Conservation (phyloP, 2,797 vertebrate genomes). For the Anabas testudineus region DNA sequence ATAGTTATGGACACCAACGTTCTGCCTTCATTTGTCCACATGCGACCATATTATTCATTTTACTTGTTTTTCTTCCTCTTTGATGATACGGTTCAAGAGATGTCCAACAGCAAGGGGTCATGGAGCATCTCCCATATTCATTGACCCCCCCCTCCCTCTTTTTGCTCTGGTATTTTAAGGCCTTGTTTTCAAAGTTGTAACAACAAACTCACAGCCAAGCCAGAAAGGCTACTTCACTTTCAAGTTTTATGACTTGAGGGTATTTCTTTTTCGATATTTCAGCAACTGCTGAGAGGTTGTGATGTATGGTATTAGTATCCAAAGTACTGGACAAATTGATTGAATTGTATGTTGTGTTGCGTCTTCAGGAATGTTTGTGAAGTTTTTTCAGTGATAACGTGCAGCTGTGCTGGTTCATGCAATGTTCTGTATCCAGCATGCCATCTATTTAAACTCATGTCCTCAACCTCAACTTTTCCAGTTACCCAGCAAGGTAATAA, state of each 20-base stretch:
- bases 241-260: conserved; percentile 57
- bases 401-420: conserved; percentile 15
- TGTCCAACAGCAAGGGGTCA: conserved; percentile 13
- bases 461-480: conserved; percentile 50
- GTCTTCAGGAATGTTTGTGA: conserved; percentile 14
- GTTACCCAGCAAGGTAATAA: conserved; percentile 66
- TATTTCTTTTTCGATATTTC: conserved; percentile 44
- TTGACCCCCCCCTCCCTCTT: conserved; percentile 35
- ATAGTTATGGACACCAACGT: too few species aligned
- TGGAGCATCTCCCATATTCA: conserved; percentile 48
- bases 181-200: conserved; percentile 63
- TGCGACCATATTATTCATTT: too few species aligned
- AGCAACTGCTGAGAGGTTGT: conserved; percentile 25
- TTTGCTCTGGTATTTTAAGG: conserved; percentile 67
- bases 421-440: conserved; percentile 38
- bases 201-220: conserved; percentile 55
- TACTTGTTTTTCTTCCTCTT: too few species aligned
- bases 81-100: not conserved
- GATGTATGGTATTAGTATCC: conserved; percentile 10
- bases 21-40: too few species aligned
- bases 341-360: not conserved
- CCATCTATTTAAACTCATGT: conserved; percentile 52
- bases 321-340: not conserved
- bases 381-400: not conserved
- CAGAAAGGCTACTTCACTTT: conserved; percentile 39